These are phyloP conservation scores for Myotis brandtii DNA, from an alignment of 2,113 vertebrate species.

Conservation along the genomic window DNA sequence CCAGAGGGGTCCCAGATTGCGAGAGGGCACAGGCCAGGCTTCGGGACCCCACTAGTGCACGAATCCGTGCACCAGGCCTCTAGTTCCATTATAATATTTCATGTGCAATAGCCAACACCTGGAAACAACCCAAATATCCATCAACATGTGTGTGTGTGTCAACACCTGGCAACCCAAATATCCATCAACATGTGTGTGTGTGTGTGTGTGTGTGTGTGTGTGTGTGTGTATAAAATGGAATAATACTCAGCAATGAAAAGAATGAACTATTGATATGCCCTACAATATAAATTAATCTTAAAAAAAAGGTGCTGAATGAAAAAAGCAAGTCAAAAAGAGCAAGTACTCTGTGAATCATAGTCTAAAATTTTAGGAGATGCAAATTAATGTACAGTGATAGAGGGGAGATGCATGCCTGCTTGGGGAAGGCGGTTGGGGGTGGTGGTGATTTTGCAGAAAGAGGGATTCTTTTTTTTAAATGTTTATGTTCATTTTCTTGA, in stretches of 20 bases:
- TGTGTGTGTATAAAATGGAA: not conserved
- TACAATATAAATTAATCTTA: not conserved
- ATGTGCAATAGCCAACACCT: not conserved
- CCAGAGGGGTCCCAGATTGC: too few relatives aligned
- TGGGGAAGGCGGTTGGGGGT: not conserved
- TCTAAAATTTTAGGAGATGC: not conserved
- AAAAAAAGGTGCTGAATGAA: not conserved
- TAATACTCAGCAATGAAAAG: not conserved
- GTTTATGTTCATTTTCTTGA: not conserved
- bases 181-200: too few relatives aligned
- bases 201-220: too few relatives aligned
- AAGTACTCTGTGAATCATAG: not conserved
- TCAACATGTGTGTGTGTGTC: not conserved
- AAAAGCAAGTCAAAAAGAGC: not conserved
- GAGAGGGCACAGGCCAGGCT: too few relatives aligned
- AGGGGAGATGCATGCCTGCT: not conserved
- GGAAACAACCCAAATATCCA: not conserved
- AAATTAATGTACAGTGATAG: not conserved
- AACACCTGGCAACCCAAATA: too few relatives aligned
- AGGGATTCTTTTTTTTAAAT: not conserved
- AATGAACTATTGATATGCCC: not conserved
- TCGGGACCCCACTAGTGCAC: too few relatives aligned
- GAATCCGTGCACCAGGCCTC: too few relatives aligned
- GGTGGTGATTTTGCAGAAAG: not conserved
- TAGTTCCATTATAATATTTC: not conserved